Base-by-base conservation (phyloP, 2,888 invertebrate genomes). In the Hedya salicella region DNA sequence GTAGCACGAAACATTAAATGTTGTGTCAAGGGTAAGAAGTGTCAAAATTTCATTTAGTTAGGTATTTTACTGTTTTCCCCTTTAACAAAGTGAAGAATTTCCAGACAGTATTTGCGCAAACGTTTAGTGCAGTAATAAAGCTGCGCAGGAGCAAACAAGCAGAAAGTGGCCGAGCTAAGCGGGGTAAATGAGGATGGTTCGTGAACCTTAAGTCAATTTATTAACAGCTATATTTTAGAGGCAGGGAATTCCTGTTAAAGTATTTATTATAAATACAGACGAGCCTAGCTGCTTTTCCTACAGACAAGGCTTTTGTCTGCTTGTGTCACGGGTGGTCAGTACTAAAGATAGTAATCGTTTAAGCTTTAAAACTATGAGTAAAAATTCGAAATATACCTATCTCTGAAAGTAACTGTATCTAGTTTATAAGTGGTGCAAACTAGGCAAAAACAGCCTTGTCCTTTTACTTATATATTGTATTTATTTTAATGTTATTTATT, bases 61-160 rank as follows among this genome's bases (percentile, higher is more conserved):
- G 5, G 2, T 6, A 46, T 44, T 46, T 32, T 32, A 40, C 21
- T 40, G 30, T 62, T 62, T 62, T 32, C 61, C 39, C 49, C 9
- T 19, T 42, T 40, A 40, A 44, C 62, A 13, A 62, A 52, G 50
- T 36, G 30, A 53, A 53, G 46, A 46, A 44, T 39, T 40, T 60
- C 52, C 62, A 19, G 46, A 3, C 62, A 53, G 53, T 62, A 53
- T 62, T 62, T 65, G 65, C 52, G 39, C 65, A 53, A 39, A 17
- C 42, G 30, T 39, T 65, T 65, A 65, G 59, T 59, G 46, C 42
- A 21, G 59, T 39, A 60, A 53, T 65, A 53, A 60, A 46, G 50
- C 16, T 52, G 65, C 59, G 59, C 59, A 50, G 44, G 44, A 4
- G 65, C 36, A 60, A 53, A 65, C 46, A 65, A 17, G 52, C 57